These are phyloP conservation scores for Aspiorhynchus laticeps DNA, from an alignment of 2,113 vertebrate species.

Conservation along the genomic window DNA sequence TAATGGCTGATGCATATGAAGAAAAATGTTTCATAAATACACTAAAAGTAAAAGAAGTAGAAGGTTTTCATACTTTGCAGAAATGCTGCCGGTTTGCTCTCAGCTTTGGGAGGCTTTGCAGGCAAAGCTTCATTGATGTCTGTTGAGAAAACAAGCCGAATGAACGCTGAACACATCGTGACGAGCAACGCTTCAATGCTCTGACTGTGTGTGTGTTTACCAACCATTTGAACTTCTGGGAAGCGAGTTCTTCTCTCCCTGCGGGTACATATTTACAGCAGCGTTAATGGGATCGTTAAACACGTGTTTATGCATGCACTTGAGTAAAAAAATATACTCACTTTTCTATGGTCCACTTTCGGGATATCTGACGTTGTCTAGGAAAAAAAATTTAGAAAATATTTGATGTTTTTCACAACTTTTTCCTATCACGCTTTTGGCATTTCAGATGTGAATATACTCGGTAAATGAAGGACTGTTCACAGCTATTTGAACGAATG, in stretches of 20 bases:
- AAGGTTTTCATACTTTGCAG: slow-evolving; percentile 8
- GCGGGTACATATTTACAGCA: neutral
- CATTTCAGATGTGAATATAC: neutral
- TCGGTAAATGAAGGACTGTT: neutral
- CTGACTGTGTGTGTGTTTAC: neutral
- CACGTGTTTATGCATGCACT: neutral
- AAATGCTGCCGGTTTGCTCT: slow-evolving; percentile 1
- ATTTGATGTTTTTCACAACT: neutral
- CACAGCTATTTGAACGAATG: neutral
- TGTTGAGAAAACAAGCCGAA: neutral
- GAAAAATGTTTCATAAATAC: too few species aligned
- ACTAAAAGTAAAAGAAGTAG: neutral
- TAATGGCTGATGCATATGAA: too few species aligned
- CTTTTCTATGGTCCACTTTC: neutral
- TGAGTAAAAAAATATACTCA: neutral
- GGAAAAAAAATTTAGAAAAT: neutral
- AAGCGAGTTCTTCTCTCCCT: neutral
- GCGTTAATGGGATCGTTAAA: neutral
- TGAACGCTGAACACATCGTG: neutral
- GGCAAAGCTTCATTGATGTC: neutral
- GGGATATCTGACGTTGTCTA: neutral
- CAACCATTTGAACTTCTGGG: neutral
- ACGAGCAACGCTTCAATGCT: neutral
- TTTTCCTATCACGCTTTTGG: neutral
- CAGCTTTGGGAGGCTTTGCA: neutral